These are phyloP conservation scores for Corvus moneduloides DNA, from an alignment of 2,113 vertebrate genomes.

Conservation along the genomic window DNA sequence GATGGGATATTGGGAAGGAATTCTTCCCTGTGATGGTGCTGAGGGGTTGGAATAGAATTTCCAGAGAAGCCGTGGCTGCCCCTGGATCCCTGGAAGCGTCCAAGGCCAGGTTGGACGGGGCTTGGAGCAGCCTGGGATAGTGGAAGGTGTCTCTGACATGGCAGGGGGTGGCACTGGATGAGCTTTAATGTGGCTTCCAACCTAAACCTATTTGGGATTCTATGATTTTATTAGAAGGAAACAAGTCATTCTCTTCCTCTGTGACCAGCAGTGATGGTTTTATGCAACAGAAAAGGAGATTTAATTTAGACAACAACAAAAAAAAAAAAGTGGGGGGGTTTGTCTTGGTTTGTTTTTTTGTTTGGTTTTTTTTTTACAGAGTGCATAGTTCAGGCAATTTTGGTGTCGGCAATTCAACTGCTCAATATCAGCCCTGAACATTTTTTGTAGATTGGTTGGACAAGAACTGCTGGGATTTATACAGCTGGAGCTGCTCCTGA, in stretches of 20 bases:
- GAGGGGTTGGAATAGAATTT: not conserved
- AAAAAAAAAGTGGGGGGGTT: not conserved
- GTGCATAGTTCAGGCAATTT: not conserved
- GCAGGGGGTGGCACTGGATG: no score
- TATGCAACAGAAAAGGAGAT: not conserved
- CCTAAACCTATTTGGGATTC: no score
- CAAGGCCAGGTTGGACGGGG: fast-evolving
- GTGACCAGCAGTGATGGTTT: not conserved
- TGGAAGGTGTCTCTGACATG: not conserved
- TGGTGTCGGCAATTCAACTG: not conserved
- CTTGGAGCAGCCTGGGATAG: fast-evolving
- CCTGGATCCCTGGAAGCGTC: not conserved
- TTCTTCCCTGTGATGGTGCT: not conserved
- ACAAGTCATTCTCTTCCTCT: not conserved
- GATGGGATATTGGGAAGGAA: not conserved
- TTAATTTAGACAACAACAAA: not conserved
- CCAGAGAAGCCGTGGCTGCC: not conserved
- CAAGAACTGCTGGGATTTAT: not conserved
- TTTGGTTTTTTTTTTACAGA: no score
- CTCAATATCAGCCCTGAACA: not conserved
- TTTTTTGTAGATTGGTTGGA: not conserved
- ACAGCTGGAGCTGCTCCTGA: not conserved
- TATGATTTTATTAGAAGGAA: not conserved
- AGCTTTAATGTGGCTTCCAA: no score
- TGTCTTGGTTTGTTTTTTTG: not conserved